phyloP scores from a whole-genome alignment of 2,888 invertebrate genomes.

The Drosophila mimica region DNA sequence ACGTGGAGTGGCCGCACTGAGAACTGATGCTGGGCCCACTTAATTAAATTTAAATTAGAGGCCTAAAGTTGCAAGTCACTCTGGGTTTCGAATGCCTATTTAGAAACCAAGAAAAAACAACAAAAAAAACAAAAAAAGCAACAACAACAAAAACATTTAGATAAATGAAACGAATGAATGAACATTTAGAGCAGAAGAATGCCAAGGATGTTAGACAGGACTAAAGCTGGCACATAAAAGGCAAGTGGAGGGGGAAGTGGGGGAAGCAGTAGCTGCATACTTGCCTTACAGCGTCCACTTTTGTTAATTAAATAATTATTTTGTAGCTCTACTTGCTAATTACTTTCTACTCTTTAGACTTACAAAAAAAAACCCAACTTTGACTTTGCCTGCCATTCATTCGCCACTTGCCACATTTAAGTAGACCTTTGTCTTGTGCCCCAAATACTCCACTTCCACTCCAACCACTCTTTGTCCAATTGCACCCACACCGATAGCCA shows the following conservation, averaged over 20 bases:
- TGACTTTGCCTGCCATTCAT: slow-evolving; percentile 47
- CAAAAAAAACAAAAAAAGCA: slow-evolving; percentile 41
- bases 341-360: slow-evolving; percentile 64
- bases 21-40: slow-evolving; percentile 52
- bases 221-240: not conserved
- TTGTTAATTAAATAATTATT: slow-evolving; percentile 82
- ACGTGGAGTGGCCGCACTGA: slow-evolving; percentile 32
- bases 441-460: slow-evolving; percentile 13
- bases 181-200: slow-evolving; percentile 64
- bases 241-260: not conserved
- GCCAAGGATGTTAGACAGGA: slow-evolving; percentile 20
- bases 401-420: slow-evolving; percentile 45
- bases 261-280: slow-evolving; percentile 10
- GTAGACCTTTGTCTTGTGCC: slow-evolving; percentile 33
- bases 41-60: slow-evolving; percentile 81
- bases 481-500: slow-evolving; percentile 13
- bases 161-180: slow-evolving; percentile 75
- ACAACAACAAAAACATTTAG: slow-evolving; percentile 38
- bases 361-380: slow-evolving; percentile 19
- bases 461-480: not conserved
- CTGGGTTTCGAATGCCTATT: slow-evolving; percentile 52
- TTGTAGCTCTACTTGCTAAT: slow-evolving; percentile 74
- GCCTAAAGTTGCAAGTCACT: slow-evolving; percentile 75
- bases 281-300: slow-evolving; percentile 55
- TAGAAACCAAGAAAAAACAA: slow-evolving; percentile 54